These are phyloP conservation scores for Drosophila orosa DNA, from an alignment of 1,140 invertebrate species.

Conservation along the genomic window DNA sequence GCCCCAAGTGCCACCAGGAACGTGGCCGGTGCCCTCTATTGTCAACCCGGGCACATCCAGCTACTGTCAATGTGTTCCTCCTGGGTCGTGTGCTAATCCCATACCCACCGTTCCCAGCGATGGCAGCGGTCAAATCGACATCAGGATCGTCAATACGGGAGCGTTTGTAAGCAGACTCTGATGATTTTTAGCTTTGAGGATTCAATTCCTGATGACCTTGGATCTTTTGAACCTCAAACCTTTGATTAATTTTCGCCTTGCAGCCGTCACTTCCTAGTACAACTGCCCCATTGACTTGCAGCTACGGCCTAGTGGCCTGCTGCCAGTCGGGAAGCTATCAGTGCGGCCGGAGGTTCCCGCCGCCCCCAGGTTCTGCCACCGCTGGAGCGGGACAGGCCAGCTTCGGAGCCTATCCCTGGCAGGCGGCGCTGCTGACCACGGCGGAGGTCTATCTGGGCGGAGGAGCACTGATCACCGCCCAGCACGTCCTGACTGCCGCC, in stretches of 20 bases:
- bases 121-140: constrained; percentile 86
- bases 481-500: constrained; percentile 88
- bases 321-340: constrained; percentile 77
- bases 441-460: constrained; percentile 88
- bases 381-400: constrained; percentile 69
- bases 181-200: neutral
- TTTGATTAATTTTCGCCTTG: too few species aligned
- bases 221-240: too few species aligned
- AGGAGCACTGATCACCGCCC: constrained; percentile 87
- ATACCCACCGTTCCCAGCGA: constrained; percentile 66
- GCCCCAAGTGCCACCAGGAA: constrained; percentile 29
- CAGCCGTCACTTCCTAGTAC: constrained; percentile 47
- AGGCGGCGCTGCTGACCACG: constrained; percentile 84
- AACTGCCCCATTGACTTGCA: constrained; percentile 52
- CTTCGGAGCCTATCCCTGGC: constrained; percentile 82
- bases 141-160: constrained; percentile 87
- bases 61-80: constrained; percentile 79
- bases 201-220: neutral
- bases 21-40: constrained; percentile 49
- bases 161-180: constrained; percentile 53
- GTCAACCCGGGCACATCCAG: constrained; percentile 34
- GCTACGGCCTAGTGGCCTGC: constrained; percentile 66
- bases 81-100: constrained; percentile 71
- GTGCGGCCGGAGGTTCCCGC: constrained; percentile 73
- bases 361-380: constrained; percentile 56